phyloP scores from a whole-genome alignment of 2,113 vertebrate species.

The Bagarius yarrelli region DNA sequence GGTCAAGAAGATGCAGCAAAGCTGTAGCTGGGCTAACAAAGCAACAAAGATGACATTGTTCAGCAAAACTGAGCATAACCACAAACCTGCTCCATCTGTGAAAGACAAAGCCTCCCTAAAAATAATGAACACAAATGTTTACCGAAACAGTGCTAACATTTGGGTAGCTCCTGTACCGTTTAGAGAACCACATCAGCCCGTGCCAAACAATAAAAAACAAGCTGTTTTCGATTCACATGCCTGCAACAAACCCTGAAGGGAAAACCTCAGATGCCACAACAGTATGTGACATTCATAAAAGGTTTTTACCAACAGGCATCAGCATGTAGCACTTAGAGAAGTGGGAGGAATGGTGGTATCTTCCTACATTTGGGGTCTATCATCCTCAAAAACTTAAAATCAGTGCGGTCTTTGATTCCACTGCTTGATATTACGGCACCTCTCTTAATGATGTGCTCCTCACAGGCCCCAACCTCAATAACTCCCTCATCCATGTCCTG shows the following conservation, averaged over 20 bases:
- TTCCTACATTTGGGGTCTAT: slow-evolving; percentile 2
- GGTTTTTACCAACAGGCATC: no score
- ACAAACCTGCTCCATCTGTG: slow-evolving; percentile 39
- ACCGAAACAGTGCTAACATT: slow-evolving; percentile 6
- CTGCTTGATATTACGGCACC: slow-evolving; percentile 2
- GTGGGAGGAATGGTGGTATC: slow-evolving; percentile 11
- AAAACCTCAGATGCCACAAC: slow-evolving; percentile 20
- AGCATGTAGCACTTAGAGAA: no score
- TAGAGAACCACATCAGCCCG: neutral
- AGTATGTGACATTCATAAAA: slow-evolving; percentile 19
- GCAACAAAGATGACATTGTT: neutral
- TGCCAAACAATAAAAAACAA: slow-evolving; percentile 27
- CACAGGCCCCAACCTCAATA: no score
- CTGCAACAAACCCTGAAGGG: neutral
- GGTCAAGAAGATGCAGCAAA: slow-evolving; percentile 11
- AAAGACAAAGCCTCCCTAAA: neutral
- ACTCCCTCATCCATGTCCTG: neutral
- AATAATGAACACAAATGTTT: neutral
- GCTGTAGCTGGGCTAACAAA: neutral
- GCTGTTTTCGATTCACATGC: neutral
- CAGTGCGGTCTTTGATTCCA: slow-evolving; percentile 14
- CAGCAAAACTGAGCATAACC: neutral
- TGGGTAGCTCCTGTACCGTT: slow-evolving; percentile 44
- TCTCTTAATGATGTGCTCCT: slow-evolving; percentile 20
- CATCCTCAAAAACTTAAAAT: no score